Evolutionary conservation across 2,888 invertebrate species (phyloP), one percentile per base, ranked within the genome.

Genomic region (Hemithea aestivaria): DNA sequence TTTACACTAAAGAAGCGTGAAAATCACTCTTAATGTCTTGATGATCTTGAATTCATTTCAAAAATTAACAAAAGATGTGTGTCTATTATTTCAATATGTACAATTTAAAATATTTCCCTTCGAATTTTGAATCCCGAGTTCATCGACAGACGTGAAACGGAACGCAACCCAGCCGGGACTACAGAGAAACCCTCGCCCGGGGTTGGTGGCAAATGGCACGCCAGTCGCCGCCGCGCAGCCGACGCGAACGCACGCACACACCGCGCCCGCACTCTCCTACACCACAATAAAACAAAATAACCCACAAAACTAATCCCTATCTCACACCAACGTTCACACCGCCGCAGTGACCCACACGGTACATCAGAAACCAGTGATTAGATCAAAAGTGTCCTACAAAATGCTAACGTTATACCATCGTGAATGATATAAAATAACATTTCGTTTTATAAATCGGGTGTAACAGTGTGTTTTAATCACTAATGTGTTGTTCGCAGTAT

Each of bases 391-490:
- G 48, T 34, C 30, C 35, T 50, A 33, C 29, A 29, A 32, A 32
- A 47, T 59, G 61, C 63, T 59, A 66, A 66, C 66, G 67, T 64
- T 66, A 57, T 53, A 63, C 56, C 62, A 66, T 71, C 66, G 64
- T 74, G 77, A 75, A 79, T 75, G 78, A 77, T 77, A 76, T 76
- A 72, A 80, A 80, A 82, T 69, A 74, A 74, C 79, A 75, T 77
- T 82, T 76, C 66, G 73, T 75, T 67, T 66, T 67, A 83, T 78
- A 83, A 82, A 81, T 81, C 73, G 64, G 60, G 65, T 72, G 73
- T 71, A 72, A 71, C 72, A 66, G 68, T 72, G 71, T 60, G 63
- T 66, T 74, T 72, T 79, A 77, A 66, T 81, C 74, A 75, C 69
- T 79, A 79, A 80, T 77, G 72, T 74, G 69, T 64, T 61, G 58